phyloP scores from a whole-genome alignment of 2,113 vertebrate genomes.

The Mustela nigripes region DNA sequence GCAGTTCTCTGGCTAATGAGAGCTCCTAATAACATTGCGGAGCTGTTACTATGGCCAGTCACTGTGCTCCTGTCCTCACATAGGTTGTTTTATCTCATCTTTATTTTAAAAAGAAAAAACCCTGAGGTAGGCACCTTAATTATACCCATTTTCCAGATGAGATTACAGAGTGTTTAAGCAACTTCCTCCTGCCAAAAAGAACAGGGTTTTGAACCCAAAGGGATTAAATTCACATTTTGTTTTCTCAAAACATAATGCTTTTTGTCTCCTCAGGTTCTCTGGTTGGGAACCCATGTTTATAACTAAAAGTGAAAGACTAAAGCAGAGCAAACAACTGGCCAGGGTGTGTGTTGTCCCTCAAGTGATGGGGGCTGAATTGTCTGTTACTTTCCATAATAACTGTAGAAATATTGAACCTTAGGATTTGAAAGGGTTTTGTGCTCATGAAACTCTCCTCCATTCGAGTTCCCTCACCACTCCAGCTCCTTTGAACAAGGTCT shows the following conservation, averaged over 20 bases:
- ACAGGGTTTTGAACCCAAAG: not conserved
- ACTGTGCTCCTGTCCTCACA: not conserved
- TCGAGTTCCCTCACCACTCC: not conserved
- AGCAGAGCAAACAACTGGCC: not conserved
- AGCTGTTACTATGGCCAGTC: not conserved
- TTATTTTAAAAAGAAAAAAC: not conserved
- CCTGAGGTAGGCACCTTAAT: not conserved
- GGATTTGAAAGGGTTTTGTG: not conserved
- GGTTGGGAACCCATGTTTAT: not conserved
- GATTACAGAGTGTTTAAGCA: not conserved
- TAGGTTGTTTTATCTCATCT: not conserved
- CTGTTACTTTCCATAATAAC: not conserved
- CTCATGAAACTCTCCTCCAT: not conserved
- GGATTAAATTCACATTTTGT: not conserved
- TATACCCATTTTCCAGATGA: not conserved
- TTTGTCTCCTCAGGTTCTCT: not conserved
- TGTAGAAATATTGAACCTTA: not conserved
- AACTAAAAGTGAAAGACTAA: not conserved
- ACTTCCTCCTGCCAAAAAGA: not conserved
- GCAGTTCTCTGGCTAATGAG: conserved; percentile 73
- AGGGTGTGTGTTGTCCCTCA: not conserved
- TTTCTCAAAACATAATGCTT: not conserved
- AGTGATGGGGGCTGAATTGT: rapidly evolving
- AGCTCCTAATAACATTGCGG: conserved; percentile 59
- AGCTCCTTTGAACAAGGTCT: not conserved